These are phyloP conservation scores for Malacoctenus gilli DNA, from an alignment of 2,797 vertebrate species.

Conservation along the genomic window DNA sequence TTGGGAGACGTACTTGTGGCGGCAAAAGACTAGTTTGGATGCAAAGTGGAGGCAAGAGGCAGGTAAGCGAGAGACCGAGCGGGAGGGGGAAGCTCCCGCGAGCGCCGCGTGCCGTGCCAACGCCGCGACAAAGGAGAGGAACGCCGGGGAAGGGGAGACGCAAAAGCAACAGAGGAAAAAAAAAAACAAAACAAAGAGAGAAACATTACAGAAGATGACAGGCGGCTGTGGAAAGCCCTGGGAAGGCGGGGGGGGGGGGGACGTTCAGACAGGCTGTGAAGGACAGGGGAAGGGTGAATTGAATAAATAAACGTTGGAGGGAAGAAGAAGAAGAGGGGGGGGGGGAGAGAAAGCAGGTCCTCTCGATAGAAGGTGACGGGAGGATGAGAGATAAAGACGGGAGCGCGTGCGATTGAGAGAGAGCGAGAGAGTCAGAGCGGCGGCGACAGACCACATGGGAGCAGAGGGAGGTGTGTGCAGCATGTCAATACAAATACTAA, in stretches of 20 bases:
- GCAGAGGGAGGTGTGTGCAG: conserved; percentile 55
- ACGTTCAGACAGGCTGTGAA: conserved; percentile 35
- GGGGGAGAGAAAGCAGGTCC: no score
- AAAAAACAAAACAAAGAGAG: conserved; percentile 25
- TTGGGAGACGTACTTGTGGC: not conserved
- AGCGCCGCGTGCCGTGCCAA: not conserved
- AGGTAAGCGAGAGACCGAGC: not conserved
- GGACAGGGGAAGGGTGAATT: conserved; percentile 50
- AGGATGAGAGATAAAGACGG: conserved; percentile 40
- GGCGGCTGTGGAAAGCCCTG: conserved; percentile 29
- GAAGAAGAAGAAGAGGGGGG: not conserved
- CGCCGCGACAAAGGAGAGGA: conserved; percentile 6
- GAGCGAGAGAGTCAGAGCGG: conserved; percentile 18
- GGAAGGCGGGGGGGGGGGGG: conserved; percentile 25
- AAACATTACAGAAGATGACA: conserved; percentile 44
- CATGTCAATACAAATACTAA: conserved; percentile 68
- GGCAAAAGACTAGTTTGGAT: not conserved
- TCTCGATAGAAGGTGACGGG: conserved; percentile 31
- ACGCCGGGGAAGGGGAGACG: not conserved
- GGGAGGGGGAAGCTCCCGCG: conserved; percentile 4
- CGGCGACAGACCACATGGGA: conserved; percentile 47
- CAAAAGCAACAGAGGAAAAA: conserved; percentile 12
- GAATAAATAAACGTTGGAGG: conserved; percentile 49
- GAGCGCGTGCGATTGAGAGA: conserved; percentile 23
- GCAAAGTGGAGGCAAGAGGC: conserved; percentile 4